A percentile compares a stretch with the other conserved stretches of the same genome.
phyloP scores from a whole-genome alignment of 2,888 invertebrate genomes.

The Tryphoninae sp. region DNA sequence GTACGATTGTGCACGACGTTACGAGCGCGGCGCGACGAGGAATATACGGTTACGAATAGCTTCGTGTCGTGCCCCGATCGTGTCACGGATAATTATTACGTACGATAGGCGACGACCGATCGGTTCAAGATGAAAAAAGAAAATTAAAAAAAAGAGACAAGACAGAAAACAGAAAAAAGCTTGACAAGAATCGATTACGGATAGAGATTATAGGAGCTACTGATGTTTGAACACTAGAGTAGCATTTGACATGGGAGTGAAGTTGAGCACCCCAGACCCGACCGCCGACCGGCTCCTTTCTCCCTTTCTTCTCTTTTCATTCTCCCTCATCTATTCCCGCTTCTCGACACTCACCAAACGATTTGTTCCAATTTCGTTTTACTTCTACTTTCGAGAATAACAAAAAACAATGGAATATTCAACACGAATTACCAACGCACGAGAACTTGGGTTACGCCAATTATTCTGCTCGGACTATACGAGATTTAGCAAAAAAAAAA shows the following conservation, averaged over 20 bases:
- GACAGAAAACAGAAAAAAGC: constrained; percentile 17
- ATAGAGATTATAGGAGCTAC: constrained; percentile 62
- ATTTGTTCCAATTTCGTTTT: constrained; percentile 55
- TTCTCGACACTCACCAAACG: constrained; percentile 41
- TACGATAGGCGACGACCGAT: constrained; percentile 59
- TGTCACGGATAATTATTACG: constrained; percentile 43
- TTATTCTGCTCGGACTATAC: constrained; percentile 25
- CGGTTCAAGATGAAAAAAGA: constrained; percentile 45
- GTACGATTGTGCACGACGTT: constrained; percentile 45
- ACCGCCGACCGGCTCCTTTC: constrained; percentile 43
- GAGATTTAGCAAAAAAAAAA: constrained; percentile 10
- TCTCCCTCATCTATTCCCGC: constrained; percentile 24
- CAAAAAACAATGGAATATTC: constrained; percentile 12
- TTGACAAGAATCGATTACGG: constrained; percentile 58
- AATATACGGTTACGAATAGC: background rate
- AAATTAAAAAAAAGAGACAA: constrained; percentile 10
- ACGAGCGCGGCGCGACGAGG: constrained; percentile 30
- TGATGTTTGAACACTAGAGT: constrained; percentile 57
- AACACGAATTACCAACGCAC: constrained; percentile 37
- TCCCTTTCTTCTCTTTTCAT: constrained; percentile 26
- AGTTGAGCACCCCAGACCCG: constrained; percentile 66
- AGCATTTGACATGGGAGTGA: constrained; percentile 71
- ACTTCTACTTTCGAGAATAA: constrained; percentile 46
- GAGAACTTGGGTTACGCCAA: constrained; percentile 35
- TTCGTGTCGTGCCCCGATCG: constrained; percentile 27